Percentiles rank a stretch among this genome's conserved stretches.
These are phyloP conservation scores for Pterois miles DNA, from an alignment of 2,797 vertebrate species.

Conservation along the genomic window DNA sequence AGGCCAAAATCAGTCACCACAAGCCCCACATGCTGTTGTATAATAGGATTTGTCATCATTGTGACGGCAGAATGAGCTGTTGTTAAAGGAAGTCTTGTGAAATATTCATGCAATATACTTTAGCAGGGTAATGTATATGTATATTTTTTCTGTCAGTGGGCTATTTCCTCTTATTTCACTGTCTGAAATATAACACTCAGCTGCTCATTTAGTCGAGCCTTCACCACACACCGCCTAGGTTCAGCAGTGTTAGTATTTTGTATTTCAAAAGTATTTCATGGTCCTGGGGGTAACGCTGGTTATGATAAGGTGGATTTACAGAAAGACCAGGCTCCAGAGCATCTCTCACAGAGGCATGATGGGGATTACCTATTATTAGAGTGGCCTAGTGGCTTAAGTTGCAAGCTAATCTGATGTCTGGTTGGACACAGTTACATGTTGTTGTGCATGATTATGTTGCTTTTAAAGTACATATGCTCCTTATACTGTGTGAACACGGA, in stretches of 20 bases:
- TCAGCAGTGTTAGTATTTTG: too few species aligned
- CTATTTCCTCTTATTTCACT: not conserved
- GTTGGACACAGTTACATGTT: constrained; percentile 5
- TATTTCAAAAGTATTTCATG: too few species aligned
- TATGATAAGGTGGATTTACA: too few species aligned
- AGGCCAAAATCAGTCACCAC: not conserved
- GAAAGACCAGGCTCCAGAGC: not conserved
- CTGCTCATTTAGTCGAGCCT: not conserved
- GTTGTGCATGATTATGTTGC: not conserved
- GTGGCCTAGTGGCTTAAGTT: constrained; percentile 51
- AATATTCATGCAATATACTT: too few species aligned
- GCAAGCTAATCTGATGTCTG: constrained; percentile 49
- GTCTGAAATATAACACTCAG: not conserved
- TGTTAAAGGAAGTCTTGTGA: not conserved
- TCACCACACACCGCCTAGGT: too few species aligned
- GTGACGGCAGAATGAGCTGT: not conserved
- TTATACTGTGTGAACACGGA: not conserved
- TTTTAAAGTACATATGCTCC: not conserved
- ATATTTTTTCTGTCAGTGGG: too few species aligned
- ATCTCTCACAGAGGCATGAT: constrained; percentile 27
- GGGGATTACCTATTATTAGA: constrained; percentile 73
- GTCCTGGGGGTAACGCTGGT: too few species aligned
- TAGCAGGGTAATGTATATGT: too few species aligned
- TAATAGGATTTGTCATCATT: not conserved
- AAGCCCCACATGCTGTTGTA: not conserved